Percentiles rank a stretch among this genome's conserved stretches.
Conservation (phyloP, 1,140 invertebrate species). For the Bombus breviceps region DNA sequence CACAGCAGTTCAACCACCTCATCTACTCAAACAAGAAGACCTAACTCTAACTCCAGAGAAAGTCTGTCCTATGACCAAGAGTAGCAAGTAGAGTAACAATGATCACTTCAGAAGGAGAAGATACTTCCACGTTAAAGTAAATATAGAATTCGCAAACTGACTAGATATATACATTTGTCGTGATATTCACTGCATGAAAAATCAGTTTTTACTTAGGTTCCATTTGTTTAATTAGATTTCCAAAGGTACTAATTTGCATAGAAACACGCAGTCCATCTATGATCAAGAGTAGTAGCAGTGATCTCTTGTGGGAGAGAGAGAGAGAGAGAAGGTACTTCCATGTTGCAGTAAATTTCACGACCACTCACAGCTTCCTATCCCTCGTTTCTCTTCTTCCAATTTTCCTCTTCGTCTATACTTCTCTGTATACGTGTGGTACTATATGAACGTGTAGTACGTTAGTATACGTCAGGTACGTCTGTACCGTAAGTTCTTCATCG, state of each 20-base stretch:
- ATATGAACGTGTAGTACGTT: neutral
- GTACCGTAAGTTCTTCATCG: constrained; percentile 37
- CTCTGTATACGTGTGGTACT: neutral
- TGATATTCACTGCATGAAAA: too few relatives aligned
- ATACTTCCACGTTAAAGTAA: neutral
- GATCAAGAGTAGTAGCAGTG: neutral
- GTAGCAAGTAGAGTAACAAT: neutral
- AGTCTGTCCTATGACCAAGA: neutral
- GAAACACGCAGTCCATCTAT: neutral
- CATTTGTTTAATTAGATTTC: too few relatives aligned
- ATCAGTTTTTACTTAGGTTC: too few relatives aligned
- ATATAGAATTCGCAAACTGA: too few relatives aligned
- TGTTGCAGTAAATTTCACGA: constrained; percentile 20
- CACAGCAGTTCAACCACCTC: neutral
- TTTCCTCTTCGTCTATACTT: neutral
- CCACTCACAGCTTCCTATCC: neutral
- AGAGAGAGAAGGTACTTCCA: neutral
- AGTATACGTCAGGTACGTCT: neutral
- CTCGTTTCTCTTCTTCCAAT: neutral
- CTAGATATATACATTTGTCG: too few relatives aligned
- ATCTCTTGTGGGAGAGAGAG: neutral
- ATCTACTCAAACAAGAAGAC: neutral
- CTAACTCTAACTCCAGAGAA: neutral
- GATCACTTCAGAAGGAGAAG: neutral
- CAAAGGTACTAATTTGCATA: too few relatives aligned